These are phyloP conservation scores for Halesus radiatus DNA, from an alignment of 1,140 invertebrate species.

Conservation along the genomic window DNA sequence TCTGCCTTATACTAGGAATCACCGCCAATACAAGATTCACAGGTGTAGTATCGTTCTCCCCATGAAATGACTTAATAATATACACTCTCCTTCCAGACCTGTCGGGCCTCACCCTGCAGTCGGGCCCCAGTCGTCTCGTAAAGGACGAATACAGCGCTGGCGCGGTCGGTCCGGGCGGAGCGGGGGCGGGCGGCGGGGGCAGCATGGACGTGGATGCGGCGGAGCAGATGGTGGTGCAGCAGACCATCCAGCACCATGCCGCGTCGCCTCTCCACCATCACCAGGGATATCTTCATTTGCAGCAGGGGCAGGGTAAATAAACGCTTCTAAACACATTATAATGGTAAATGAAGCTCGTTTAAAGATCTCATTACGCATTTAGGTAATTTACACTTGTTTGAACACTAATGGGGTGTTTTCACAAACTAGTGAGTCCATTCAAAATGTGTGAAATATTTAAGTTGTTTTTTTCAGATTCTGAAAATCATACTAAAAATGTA, in stretches of 20 bases:
- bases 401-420: too few species aligned
- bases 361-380: too few species aligned
- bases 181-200: neutral
- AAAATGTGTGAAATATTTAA: too few species aligned
- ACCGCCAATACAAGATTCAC: too few species aligned
- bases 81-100: slow-evolving; percentile 77
- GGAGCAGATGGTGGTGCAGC: slow-evolving; percentile 71
- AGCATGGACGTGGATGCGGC: slow-evolving; percentile 82
- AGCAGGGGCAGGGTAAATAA: neutral
- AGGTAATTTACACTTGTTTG: too few species aligned
- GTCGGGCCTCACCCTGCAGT: slow-evolving; percentile 87
- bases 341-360: too few species aligned
- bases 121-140: slow-evolving; percentile 78
- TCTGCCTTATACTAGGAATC: too few species aligned
- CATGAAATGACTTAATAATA: neutral
- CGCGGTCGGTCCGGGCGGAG: slow-evolving; percentile 60
- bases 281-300: slow-evolving; percentile 63
- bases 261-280: slow-evolving; percentile 65
- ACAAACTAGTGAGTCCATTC: too few species aligned
- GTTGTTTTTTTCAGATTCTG: too few species aligned
- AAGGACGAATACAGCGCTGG: slow-evolving; percentile 90
- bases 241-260: slow-evolving; percentile 89
- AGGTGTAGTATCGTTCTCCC: too few species aligned
- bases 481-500: too few species aligned
- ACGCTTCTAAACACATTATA: too few species aligned